Evolutionary conservation across 2,797 vertebrate species (phyloP), one percentile per base, ranked within the genome.

Genomic region (Staurois parvus): DNA sequence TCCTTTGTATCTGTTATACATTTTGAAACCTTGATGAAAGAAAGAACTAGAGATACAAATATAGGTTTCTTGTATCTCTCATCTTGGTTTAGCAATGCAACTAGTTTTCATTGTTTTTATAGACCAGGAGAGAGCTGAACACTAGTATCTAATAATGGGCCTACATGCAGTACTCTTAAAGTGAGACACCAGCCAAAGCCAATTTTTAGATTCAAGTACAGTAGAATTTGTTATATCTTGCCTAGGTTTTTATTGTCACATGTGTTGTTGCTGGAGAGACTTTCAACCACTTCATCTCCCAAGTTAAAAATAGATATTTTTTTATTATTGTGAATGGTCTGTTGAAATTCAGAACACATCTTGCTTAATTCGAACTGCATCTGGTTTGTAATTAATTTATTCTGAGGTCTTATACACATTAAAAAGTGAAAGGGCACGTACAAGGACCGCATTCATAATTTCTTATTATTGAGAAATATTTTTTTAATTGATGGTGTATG

Each of bases 401-500:
- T 77, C 6, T 26, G 34, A 66, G 32, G 26, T 26, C 34, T 66
- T 28, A 28, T 62, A 66, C 28, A 70, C 11, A 11, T 15, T 64
- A n/a, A 64, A 17, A 77, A 64, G 37, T 77, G 17, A 77, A 77
- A 62, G 72, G 45, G 56, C 26, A 75, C 40, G 75, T 24, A 62
- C 56, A 77, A 64, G 74, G 56, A 77, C 56, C n/a, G 26, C 30
- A 48, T 48, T 79, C 26, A 52, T 52, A 59, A 24, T 59, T 24
- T 59, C 21, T 2, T 24, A 52, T 42, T 48, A 48, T 42, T 52
- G n/a, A 30, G 21, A 80, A 80, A 70, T 30, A 70, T 45, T 34
- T 52, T 79, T 78, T 70, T 70, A 79, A 80, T 70, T 34, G 28
- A 80, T 70, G 42, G 32, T 34, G 21, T 64, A 85, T 52, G 62